phyloP scores from a whole-genome alignment of 2,888 invertebrate species.

The Idaea dimidiata region DNA sequence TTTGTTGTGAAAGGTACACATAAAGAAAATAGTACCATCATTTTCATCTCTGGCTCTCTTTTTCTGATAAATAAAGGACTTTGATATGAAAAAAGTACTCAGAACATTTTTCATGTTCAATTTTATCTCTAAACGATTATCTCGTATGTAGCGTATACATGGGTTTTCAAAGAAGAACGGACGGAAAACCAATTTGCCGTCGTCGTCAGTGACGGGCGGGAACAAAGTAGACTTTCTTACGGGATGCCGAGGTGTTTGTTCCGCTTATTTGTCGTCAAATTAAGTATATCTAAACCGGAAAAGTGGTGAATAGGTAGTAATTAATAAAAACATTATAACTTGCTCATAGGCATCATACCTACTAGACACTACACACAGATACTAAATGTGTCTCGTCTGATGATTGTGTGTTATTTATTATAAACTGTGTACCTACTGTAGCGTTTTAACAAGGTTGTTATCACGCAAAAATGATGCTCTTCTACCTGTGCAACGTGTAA shows the following conservation, averaged over 20 bases:
- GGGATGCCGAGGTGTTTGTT: slow-evolving; percentile 32
- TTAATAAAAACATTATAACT: no score
- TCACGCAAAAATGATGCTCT: slow-evolving; percentile 13
- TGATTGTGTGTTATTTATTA: no score
- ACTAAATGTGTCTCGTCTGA: no score
- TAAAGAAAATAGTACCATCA: slow-evolving; percentile 46
- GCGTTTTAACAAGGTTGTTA: neutral
- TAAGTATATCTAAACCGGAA: neutral
- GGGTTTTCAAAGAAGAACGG: slow-evolving; percentile 26
- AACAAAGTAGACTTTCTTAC: slow-evolving; percentile 40
- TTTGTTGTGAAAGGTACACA: slow-evolving; percentile 46
- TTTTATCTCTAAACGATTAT: neutral
- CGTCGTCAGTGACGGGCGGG: slow-evolving; percentile 16
- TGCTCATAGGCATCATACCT: no score
- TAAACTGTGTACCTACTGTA: no score
- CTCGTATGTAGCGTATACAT: slow-evolving; percentile 13
- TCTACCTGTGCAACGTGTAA: slow-evolving; percentile 12
- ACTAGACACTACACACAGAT: no score
- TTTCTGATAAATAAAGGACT: neutral
- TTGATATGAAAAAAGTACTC: neutral
- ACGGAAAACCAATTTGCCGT: slow-evolving; percentile 42
- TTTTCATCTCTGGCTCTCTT: slow-evolving; percentile 28
- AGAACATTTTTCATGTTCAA: neutral
- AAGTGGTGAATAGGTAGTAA: neutral
- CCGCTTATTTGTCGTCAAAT: slow-evolving; percentile 13